Conservation (phyloP, 2,113 vertebrate genomes). For the Dicaeum eximium region DNA sequence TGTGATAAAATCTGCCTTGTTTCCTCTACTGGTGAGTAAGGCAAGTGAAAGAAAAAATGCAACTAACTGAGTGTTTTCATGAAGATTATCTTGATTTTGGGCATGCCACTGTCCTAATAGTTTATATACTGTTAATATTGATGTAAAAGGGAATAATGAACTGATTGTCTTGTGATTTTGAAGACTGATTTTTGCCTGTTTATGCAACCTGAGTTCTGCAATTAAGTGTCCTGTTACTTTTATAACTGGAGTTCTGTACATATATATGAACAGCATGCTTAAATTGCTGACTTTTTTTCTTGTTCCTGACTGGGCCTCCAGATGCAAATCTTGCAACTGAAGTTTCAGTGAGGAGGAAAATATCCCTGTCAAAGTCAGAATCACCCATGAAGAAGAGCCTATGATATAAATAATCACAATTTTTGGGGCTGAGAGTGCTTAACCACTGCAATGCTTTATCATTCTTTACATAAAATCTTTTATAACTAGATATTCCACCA, state of each 20-base stretch:
- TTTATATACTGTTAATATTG: neutral
- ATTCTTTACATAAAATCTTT: neutral
- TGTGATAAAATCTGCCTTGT: neutral
- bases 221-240: neutral
- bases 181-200: neutral
- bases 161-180: neutral
- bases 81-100: neutral
- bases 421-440: neutral
- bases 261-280: neutral
- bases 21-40: neutral
- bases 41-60: neutral
- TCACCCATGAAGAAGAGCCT: neutral
- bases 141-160: neutral
- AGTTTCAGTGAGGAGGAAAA: neutral
- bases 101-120: neutral
- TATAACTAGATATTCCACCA: neutral
- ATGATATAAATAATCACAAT: neutral
- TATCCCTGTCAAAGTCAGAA: neutral
- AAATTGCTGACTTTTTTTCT: neutral
- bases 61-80: neutral
- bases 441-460: neutral
- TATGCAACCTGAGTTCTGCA: neutral
- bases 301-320: neutral
- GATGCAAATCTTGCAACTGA: neutral
- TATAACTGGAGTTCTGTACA: neutral